Conservation (phyloP, 2,888 invertebrate genomes). For the Caenorhabditis doughertyi region DNA sequence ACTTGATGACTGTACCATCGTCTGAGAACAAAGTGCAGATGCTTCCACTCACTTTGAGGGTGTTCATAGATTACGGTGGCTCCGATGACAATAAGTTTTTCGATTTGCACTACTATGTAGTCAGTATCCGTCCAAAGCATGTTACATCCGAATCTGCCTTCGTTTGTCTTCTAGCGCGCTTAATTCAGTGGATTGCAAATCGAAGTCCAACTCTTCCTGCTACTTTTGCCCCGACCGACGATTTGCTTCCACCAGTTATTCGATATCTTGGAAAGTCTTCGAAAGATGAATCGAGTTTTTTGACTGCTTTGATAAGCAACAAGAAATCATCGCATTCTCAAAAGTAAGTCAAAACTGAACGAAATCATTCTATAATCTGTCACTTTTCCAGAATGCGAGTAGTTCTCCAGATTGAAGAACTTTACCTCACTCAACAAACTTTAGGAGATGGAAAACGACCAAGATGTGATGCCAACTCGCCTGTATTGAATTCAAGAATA, state of each 20-base stretch:
- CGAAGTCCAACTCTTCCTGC: conserved; percentile 37
- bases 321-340: conserved; percentile 71
- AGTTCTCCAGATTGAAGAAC: conserved; percentile 71
- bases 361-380: not conserved
- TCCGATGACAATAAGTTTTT: conserved; percentile 60
- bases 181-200: conserved; percentile 63
- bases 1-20: conserved; percentile 70
- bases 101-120: conserved; percentile 71
- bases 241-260: conserved; percentile 59
- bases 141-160: conserved; percentile 72
- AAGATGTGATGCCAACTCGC: conserved; percentile 63
- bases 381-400: conserved; percentile 72
- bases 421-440: conserved; percentile 77
- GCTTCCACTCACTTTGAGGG: conserved; percentile 62
- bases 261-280: conserved; percentile 62
- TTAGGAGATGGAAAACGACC: conserved; percentile 69
- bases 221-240: conserved; percentile 61
- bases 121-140: conserved; percentile 78
- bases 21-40: conserved; percentile 69
- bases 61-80: conserved; percentile 65
- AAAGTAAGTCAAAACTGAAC: conserved; percentile 50
- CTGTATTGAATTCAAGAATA: conserved; percentile 77
- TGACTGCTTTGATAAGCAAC: conserved; percentile 61
- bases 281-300: conserved; percentile 68
- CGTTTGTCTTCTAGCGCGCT: conserved; percentile 68